Evolutionary conservation across 2,797 vertebrate species (phyloP).

Genomic region (Varecia variegata): DNA sequence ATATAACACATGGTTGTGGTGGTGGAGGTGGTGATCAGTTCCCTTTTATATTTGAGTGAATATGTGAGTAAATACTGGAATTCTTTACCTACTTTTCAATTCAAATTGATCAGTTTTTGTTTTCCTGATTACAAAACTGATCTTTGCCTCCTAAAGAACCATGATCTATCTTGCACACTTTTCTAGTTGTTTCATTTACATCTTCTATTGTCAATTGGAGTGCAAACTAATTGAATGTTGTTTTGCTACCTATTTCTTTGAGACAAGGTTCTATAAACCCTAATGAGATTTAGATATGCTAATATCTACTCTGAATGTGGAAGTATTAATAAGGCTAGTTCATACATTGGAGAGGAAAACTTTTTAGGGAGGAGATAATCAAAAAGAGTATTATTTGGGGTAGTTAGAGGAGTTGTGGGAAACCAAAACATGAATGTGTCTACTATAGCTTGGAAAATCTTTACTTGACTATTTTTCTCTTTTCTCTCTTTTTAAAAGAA

Average conservation of each 20-base stretch:
- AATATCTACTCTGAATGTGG: neutral
- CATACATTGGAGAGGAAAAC: neutral
- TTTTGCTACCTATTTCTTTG: conserved; percentile 45
- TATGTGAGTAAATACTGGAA: conserved; percentile 32
- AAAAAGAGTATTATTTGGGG: neutral
- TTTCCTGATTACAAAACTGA: conserved; percentile 39
- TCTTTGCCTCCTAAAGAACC: neutral
- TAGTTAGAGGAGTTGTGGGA: neutral
- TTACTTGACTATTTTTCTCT: conserved; percentile 34
- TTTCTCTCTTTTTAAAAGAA: conserved; percentile 34
- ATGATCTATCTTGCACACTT: conserved; percentile 9
- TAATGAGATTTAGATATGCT: conserved; percentile 19
- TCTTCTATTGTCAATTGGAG: conserved; percentile 36
- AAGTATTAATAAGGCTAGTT: conserved; percentile 13
- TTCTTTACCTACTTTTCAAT: conserved; percentile 44
- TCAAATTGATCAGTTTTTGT: conserved; percentile 44
- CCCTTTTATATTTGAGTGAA: conserved; percentile 32
- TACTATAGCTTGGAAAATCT: conserved; percentile 4
- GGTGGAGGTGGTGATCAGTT: conserved; percentile 16
- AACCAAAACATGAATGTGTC: conserved; percentile 9
- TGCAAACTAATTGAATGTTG: conserved; percentile 30
- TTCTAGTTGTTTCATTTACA: conserved; percentile 42
- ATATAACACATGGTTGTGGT: conserved; percentile 35
- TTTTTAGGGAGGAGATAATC: conserved; percentile 5
- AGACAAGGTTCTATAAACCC: conserved; percentile 39